These are phyloP conservation scores for Chlamydotis undulata DNA, from an alignment of 2,113 vertebrate genomes.

Conservation along the genomic window DNA sequence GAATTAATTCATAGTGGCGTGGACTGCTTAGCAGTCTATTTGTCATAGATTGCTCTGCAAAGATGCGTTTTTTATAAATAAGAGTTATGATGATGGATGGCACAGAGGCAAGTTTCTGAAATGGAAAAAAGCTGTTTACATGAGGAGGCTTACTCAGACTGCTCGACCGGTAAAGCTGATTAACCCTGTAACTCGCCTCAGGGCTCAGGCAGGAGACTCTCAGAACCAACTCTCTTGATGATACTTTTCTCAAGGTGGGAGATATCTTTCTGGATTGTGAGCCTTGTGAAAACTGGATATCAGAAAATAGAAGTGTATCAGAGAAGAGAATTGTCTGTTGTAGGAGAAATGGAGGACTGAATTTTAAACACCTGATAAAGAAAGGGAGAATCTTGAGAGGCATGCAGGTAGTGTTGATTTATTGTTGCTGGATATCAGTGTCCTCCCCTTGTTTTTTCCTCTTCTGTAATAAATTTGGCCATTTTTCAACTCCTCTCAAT, in stretches of 20 bases:
- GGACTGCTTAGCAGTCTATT: not conserved
- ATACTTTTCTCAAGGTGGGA: not conserved
- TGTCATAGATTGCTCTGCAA: not conserved
- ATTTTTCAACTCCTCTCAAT: not conserved
- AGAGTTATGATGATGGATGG: not conserved
- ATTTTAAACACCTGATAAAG: not conserved
- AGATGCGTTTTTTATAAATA: not conserved
- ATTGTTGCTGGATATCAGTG: not conserved
- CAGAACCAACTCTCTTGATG: not conserved
- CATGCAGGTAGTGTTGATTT: not conserved
- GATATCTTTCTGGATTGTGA: not conserved
- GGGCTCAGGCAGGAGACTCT: not conserved
- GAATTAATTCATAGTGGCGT: not conserved
- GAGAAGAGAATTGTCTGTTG: not conserved
- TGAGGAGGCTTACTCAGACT: not conserved
- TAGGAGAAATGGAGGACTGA: not conserved
- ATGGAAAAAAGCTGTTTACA: not conserved
- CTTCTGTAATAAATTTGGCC: not conserved
- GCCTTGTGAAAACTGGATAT: not conserved
- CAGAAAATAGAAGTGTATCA: not conserved
- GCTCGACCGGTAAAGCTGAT: not conserved
- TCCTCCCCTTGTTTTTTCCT: not conserved
- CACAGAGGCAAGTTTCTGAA: not conserved
- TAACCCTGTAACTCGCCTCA: not conserved
- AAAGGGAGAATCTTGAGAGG: not conserved